Conservation (phyloP, 2,113 vertebrate genomes). For the Hyaena hyaena region DNA sequence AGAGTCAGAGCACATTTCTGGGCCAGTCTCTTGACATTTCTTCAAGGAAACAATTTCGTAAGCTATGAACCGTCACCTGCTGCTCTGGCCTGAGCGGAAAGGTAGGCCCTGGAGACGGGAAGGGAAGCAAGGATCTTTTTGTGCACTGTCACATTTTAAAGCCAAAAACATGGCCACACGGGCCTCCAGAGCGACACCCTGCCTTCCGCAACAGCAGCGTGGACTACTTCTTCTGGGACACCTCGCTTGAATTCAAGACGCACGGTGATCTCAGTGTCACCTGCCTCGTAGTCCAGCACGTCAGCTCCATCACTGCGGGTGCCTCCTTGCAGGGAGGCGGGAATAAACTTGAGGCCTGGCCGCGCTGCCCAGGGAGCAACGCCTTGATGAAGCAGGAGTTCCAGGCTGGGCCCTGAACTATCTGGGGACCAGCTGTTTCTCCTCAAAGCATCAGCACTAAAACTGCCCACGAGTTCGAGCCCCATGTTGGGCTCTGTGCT, state of each 20-base stretch:
- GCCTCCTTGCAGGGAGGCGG: not conserved
- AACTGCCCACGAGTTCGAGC: no score
- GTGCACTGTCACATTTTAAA: not conserved
- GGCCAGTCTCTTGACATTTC: not conserved
- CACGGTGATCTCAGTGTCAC: not conserved
- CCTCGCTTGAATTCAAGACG: not conserved
- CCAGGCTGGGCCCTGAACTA: no score
- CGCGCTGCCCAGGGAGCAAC: rapidly evolving
- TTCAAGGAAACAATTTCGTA: not conserved
- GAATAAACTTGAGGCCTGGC: rapidly evolving
- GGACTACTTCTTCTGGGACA: not conserved
- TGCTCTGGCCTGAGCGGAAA: not conserved
- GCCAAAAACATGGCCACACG: not conserved
- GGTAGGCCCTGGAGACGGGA: no score
- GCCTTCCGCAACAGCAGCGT: not conserved
- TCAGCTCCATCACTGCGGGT: not conserved
- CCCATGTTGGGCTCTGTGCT: no score
- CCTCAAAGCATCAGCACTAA: not conserved
- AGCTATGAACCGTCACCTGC: not conserved
- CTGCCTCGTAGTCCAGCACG: not conserved
- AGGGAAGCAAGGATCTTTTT: not conserved
- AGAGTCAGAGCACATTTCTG: no score
- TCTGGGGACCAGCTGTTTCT: not conserved
- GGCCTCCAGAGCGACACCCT: not conserved
- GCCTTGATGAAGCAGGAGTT: rapidly evolving